A percentile compares a stretch with the other conserved stretches of the same genome.
Evolutionary conservation across 2,113 vertebrate genomes (phyloP).

Genomic region (Lepus timidus): DNA sequence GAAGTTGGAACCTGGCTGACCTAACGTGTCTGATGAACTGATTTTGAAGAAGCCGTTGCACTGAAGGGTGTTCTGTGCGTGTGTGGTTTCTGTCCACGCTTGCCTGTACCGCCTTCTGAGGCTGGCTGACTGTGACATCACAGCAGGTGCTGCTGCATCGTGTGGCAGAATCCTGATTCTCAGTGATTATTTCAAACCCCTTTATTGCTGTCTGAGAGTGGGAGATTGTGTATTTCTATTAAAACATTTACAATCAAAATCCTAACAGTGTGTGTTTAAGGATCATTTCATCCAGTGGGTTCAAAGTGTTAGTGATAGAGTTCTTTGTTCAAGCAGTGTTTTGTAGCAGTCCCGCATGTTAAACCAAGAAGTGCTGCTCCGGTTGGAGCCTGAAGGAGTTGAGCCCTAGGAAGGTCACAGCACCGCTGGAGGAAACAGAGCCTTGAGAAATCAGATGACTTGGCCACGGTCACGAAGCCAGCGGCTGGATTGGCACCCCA

Average conservation of each 20-base stretch:
- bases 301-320: neutral
- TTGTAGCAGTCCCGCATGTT: neutral
- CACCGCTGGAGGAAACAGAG: neutral
- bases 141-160: conserved; percentile 44
- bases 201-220: conserved; percentile 80
- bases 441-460: neutral
- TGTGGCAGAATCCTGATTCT: conserved; percentile 80
- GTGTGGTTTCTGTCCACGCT: conserved; percentile 62
- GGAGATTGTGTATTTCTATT: conserved; percentile 88
- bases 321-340: conserved; percentile 30
- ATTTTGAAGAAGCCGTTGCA: conserved; percentile 70
- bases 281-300: conserved; percentile 45
- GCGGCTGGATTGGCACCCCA: neutral
- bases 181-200: conserved; percentile 77
- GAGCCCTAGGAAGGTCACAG: no score
- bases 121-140: conserved; percentile 16
- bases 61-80: conserved; percentile 74
- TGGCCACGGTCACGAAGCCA: neutral
- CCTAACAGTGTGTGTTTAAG: conserved; percentile 48
- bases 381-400: neutral
- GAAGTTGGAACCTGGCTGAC: conserved; percentile 43
- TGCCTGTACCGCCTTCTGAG: conserved; percentile 59
- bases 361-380: neutral
- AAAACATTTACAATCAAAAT: conserved; percentile 88
- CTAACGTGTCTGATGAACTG: conserved; percentile 52